These are phyloP conservation scores for Lasioglossum villosulum DNA, from an alignment of 2,888 invertebrate species.

Conservation along the genomic window DNA sequence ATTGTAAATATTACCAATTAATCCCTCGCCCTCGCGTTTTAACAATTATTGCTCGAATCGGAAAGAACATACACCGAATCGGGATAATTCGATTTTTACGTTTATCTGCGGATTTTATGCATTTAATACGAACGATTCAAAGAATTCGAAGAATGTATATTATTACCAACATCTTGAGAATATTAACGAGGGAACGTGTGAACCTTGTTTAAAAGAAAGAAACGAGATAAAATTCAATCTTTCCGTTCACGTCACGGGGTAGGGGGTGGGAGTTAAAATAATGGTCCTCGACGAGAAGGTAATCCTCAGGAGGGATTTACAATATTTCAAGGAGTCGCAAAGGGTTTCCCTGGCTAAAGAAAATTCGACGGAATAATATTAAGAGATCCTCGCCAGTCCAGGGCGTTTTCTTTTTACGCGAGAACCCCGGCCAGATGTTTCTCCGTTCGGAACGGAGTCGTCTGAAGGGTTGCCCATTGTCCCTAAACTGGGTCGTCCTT, in stretches of 20 bases:
- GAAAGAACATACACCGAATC: not conserved
- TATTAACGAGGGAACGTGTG: not conserved
- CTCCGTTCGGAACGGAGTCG: not conserved
- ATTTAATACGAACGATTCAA: too few species aligned
- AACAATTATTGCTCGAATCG: not conserved
- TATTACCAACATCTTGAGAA: too few species aligned
- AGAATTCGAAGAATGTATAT: too few species aligned
- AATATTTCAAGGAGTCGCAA: not conserved
- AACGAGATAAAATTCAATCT: not conserved
- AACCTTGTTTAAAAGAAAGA: not conserved
- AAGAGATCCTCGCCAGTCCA: not conserved
- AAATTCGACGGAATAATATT: slow-evolving; percentile 8
- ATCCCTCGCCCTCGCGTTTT: not conserved
- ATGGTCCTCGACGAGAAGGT: not conserved
- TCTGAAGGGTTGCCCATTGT: not conserved
- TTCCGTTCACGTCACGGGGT: not conserved
- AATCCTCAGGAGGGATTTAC: not conserved
- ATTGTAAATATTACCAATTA: not conserved
- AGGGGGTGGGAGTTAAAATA: not conserved
- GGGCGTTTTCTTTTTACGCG: not conserved
- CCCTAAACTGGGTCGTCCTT: slow-evolving; percentile 6
- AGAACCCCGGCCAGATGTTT: slow-evolving; percentile 6
- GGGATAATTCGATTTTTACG: not conserved
- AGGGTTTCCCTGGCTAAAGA: not conserved
- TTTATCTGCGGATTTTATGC: too few species aligned